phyloP scores from a whole-genome alignment of 2,888 invertebrate genomes.

The Melanophora roralis region DNA sequence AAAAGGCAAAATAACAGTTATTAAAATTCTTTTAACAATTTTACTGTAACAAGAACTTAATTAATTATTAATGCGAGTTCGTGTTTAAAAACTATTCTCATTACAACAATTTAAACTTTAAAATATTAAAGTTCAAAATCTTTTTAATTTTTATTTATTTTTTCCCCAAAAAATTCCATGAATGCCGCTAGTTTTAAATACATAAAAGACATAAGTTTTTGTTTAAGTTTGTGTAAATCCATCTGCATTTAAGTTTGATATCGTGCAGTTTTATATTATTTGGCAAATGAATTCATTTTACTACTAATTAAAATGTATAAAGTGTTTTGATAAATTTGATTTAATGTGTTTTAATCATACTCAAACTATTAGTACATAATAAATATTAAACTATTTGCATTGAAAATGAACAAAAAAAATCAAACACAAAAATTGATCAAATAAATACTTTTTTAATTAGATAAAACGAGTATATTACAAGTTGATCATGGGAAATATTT shows the following conservation, averaged over 20 bases:
- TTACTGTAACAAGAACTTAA: conserved; percentile 19
- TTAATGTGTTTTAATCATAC: conserved; percentile 22
- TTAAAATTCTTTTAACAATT: background rate
- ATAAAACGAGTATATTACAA: conserved; percentile 13
- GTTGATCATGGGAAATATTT: background rate
- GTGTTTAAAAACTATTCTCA: conserved; percentile 11
- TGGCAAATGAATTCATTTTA: conserved; percentile 33
- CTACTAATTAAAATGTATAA: conserved; percentile 29
- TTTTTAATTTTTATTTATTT: background rate
- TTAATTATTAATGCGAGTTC: conserved; percentile 41
- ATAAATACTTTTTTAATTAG: conserved; percentile 7
- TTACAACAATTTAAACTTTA: conserved; percentile 11
- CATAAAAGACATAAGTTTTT: background rate
- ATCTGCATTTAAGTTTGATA: too few relatives aligned
- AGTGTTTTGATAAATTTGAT: background rate
- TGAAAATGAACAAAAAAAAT: background rate
- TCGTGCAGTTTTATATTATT: background rate
- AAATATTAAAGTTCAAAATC: conserved; percentile 16
- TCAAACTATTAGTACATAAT: background rate
- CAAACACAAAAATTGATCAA: background rate
- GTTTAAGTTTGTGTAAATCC: too few relatives aligned
- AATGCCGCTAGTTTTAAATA: background rate
- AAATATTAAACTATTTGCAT: background rate
- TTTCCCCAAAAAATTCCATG: background rate
- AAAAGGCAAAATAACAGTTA: background rate